phyloP scores from a whole-genome alignment of 37 sponge, comb jelly and placozoan genomes.

The Eunapius fragilis region DNA sequence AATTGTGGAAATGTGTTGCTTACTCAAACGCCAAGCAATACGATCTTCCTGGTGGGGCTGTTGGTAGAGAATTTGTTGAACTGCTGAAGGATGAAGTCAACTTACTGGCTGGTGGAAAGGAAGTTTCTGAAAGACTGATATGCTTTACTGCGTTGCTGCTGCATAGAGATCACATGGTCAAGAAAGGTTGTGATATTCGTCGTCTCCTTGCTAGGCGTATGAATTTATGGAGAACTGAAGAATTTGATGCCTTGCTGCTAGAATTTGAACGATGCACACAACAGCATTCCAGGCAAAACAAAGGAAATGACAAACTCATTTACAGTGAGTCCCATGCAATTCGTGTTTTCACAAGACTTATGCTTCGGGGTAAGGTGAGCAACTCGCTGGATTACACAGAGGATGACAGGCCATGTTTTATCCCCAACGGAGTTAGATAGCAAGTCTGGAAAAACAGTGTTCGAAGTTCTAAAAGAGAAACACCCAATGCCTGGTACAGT shows the following conservation, averaged over 20 bases:
- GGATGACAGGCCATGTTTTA: neutral
- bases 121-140: neutral
- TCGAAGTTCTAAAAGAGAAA: neutral
- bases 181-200: slow-evolving; percentile 9
- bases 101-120: neutral
- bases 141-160: neutral
- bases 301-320: too few relatives aligned
- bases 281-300: too few relatives aligned
- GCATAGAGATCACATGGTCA: slow-evolving; percentile 9
- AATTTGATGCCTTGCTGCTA: neutral
- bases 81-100: neutral
- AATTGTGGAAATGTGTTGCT: too few relatives aligned
- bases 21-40: neutral
- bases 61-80: slow-evolving; percentile 10
- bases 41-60: slow-evolving; percentile 3
- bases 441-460: neutral
- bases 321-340: too few relatives aligned
- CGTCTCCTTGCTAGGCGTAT: slow-evolving; percentile 3
- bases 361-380: neutral
- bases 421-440: neutral
- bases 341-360: too few relatives aligned
- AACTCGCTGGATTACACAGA: neutral
- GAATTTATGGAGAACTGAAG: neutral
- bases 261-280: too few relatives aligned
- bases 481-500: slow-evolving; percentile 1